Evolutionary conservation across 37 sponge, comb jelly and placozoan species (phyloP), one percentile per base, ranked within the genome.

Genomic region (Aphrocallistes beatrix): DNA sequence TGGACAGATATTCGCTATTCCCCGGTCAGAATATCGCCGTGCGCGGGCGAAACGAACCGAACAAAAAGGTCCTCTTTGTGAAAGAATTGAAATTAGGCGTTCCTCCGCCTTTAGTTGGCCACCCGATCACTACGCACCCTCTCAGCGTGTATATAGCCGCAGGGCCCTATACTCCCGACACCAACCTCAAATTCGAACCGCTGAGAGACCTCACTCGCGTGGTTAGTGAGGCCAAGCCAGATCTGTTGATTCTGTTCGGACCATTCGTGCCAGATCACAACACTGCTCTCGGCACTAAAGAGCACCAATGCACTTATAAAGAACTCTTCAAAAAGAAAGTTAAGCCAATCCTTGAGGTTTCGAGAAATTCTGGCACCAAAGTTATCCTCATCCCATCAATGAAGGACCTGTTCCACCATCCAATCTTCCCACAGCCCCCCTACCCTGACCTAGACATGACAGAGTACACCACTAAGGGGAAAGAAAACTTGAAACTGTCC

Each of bases 21-120:
- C 75, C 75, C 8, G 75, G 75, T 32, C 75, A 60, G 75, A 60
- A 32, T 32, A 60, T 60, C 75, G 75, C 75, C 32, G 75, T 60
- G 28, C 21, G 75, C 34, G 75, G 75, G 3, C n/a, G 3, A 8
- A 60, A 60, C 1, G 3, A 60, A 19, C 75, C 75, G 10, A 30
- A 60, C n/a, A 30, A 60, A 30, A 60, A 60, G 8, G 6, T 32
- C 34, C 3, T 60, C 3, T 28, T 32, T 13, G 75, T 60, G n/a
- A 60, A 28, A 13, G 75, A 60, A 30, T 6, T 60, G 10, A 60
- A 30, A 13, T 25, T 28, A 60, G 75, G 75, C 25, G 75, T 60
- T 6, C 75, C 75, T 13, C 75, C 75, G 25, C 75, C 75, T 30
- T 6, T 60, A 13, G n/a, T 60, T 25, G 21, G 75, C 75, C 25